A percentile compares a stretch with the other conserved stretches of the same genome.
Conservation (phyloP, 2,797 vertebrate species). For the Parotocinclus haroldoi region DNA sequence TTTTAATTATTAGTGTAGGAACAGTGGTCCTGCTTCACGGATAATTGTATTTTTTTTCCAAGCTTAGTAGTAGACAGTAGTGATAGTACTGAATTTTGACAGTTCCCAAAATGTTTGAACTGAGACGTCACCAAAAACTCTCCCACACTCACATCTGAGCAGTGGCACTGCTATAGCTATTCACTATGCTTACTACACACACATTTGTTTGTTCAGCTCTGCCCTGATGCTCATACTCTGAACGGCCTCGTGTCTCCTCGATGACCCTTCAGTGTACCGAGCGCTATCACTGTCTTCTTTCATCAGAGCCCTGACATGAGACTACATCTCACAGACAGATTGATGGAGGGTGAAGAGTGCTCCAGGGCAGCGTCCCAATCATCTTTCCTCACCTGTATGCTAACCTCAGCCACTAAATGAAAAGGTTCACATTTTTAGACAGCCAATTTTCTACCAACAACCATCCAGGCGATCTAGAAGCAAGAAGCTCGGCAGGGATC, state of each 20-base stretch:
- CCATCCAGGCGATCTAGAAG: background rate
- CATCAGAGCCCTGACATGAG: background rate
- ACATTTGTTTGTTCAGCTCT: background rate
- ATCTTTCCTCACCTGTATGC: conserved; percentile 3
- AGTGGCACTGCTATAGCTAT: background rate
- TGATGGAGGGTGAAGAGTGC: conserved; percentile 2
- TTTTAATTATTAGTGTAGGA: background rate
- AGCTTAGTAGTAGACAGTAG: background rate
- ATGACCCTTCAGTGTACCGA: background rate
- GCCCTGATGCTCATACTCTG: background rate
- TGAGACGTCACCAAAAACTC: background rate
- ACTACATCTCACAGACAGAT: conserved; percentile 10
- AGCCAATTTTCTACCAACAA: conserved; percentile 12
- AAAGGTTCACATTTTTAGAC: conserved; percentile 19
- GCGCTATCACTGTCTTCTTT: conserved; percentile 11
- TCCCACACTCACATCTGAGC: background rate
- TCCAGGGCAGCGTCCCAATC: conserved; percentile 14
- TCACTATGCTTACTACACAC: background rate
- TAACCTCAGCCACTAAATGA: conserved; percentile 3
- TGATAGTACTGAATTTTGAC: background rate
- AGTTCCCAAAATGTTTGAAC: background rate
- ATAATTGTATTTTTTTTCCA: background rate
- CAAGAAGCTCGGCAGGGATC: conserved; percentile 6
- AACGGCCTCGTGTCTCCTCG: background rate
- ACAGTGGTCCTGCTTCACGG: background rate